A percentile compares a stretch with the other conserved stretches of the same genome.
phyloP scores from a whole-genome alignment of 2,113 vertebrate genomes.

The Chauna torquata region DNA sequence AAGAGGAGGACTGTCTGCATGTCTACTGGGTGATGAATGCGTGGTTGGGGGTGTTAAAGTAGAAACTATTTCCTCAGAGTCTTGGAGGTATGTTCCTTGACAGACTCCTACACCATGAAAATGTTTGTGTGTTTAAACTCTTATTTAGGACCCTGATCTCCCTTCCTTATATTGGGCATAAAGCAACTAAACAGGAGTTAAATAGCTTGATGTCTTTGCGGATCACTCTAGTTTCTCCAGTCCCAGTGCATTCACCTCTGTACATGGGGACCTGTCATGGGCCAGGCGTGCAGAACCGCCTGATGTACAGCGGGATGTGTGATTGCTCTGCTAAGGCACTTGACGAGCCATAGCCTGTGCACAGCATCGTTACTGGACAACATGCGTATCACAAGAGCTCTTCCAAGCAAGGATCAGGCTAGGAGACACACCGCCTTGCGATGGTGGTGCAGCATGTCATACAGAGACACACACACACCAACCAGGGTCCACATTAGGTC shows the following conservation, averaged over 20 bases:
- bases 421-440: neutral
- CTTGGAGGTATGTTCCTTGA: conserved; percentile 44
- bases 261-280: neutral
- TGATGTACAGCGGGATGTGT: neutral
- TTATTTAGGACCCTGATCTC: conserved; percentile 21
- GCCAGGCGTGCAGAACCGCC: neutral
- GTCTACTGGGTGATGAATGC: conserved; percentile 44
- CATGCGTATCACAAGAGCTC: neutral
- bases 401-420: neutral
- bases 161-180: neutral
- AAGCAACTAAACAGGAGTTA: neutral
- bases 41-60: conserved; percentile 54
- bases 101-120: conserved; percentile 57
- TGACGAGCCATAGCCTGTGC: neutral
- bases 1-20: conserved; percentile 26
- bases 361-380: neutral
- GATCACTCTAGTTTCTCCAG: neutral
- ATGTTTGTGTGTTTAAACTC: conserved; percentile 36
- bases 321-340: neutral
- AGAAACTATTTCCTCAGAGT: conserved; percentile 52
- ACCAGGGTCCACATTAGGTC: neutral
- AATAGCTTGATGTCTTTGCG: neutral
- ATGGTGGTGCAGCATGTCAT: neutral
- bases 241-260: neutral
- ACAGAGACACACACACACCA: neutral